Conservation (phyloP, 2,888 invertebrate species). For the Pyrochroa serraticornis region DNA sequence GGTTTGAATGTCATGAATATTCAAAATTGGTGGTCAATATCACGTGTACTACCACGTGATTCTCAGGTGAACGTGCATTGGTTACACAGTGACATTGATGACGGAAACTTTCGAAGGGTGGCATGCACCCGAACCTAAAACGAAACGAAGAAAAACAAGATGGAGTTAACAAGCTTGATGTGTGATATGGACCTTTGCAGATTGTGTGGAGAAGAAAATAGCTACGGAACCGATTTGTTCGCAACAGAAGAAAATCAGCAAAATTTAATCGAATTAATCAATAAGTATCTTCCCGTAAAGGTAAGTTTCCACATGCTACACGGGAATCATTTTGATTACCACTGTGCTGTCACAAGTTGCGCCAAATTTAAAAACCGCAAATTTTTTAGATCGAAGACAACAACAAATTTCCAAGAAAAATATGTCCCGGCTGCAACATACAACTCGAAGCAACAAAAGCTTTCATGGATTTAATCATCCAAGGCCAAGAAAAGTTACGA, state of each 20-base stretch:
- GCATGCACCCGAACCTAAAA: background rate
- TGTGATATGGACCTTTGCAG: conserved; percentile 76
- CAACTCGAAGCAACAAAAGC: conserved; percentile 76
- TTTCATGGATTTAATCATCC: conserved; percentile 73
- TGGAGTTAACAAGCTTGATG: conserved; percentile 56
- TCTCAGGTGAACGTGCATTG: no score
- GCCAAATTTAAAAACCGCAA: conserved; percentile 19
- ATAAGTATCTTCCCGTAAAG: conserved; percentile 76
- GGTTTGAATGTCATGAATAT: no score
- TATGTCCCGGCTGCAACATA: conserved; percentile 79
- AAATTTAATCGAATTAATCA: conserved; percentile 70
- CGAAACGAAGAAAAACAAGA: conserved; percentile 37
- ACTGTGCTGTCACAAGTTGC: conserved; percentile 24
- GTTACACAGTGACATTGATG: no score
- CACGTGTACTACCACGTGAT: no score
- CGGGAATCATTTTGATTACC: conserved; percentile 49
- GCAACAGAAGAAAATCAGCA: conserved; percentile 63
- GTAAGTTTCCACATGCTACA: conserved; percentile 58
- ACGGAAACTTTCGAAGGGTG: background rate
- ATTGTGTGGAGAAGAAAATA: conserved; percentile 77
- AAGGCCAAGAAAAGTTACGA: conserved; percentile 69
- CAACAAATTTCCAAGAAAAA: conserved; percentile 71
- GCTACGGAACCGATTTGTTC: conserved; percentile 71
- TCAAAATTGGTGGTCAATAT: no score
- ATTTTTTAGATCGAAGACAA: conserved; percentile 70